phyloP scores from a whole-genome alignment of 2,113 vertebrate species.

The Tringa solitaria region DNA sequence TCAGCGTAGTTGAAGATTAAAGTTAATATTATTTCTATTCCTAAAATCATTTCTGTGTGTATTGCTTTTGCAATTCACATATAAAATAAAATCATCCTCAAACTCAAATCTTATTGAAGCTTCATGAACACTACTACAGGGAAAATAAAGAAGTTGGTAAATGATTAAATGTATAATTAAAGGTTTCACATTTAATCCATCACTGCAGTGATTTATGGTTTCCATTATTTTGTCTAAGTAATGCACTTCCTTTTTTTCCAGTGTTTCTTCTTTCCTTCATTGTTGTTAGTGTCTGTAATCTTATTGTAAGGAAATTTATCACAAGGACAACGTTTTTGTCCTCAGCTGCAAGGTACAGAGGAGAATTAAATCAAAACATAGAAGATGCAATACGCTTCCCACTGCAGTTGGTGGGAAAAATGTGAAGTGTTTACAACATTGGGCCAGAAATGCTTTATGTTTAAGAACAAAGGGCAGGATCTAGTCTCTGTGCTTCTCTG shows the following conservation, averaged over 20 bases:
- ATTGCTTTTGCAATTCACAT: not conserved
- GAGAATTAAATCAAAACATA: slow-evolving; percentile 11
- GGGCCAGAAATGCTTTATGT: not conserved
- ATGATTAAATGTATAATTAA: slow-evolving; percentile 67
- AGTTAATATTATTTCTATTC: not conserved
- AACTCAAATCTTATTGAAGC: slow-evolving; percentile 13
- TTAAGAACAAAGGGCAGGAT: slow-evolving; percentile 20
- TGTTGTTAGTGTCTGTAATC: slow-evolving; percentile 22
- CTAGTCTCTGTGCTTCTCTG: not conserved
- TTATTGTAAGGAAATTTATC: slow-evolving; percentile 28
- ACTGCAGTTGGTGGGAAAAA: slow-evolving; percentile 6
- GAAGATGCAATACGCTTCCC: not conserved
- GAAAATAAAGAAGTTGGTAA: slow-evolving; percentile 32
- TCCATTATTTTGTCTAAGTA: slow-evolving; percentile 60
- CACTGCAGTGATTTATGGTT: slow-evolving; percentile 50
- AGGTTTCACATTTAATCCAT: slow-evolving; percentile 45
- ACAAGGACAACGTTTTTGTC: not conserved
- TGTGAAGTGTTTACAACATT: not conserved
- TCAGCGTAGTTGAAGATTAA: not conserved
- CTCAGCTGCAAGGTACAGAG: not conserved
- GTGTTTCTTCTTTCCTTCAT: not conserved
- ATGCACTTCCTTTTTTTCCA: not conserved
- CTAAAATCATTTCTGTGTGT: not conserved
- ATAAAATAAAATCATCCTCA: not conserved
- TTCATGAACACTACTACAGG: not conserved